Evolutionary conservation across 2,888 invertebrate genomes (phyloP).

Genomic region (Diachrysia chrysitis): DNA sequence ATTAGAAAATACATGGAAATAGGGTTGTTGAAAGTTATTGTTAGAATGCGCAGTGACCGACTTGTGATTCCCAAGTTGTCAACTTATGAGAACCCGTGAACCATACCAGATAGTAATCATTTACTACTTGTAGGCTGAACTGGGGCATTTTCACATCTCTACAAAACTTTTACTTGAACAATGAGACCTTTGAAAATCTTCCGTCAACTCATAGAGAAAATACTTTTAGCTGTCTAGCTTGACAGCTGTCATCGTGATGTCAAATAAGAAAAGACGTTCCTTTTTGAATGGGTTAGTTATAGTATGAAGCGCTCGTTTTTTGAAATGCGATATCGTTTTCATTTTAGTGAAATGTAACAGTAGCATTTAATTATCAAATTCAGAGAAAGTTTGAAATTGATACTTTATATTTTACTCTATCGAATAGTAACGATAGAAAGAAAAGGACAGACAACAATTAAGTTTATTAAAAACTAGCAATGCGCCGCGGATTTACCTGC

Average conservation of each 20-base stretch:
- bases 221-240: conserved; percentile 30
- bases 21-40: conserved; percentile 73
- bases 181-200: conserved; percentile 41
- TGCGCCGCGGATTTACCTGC: too few relatives aligned
- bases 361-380: background rate
- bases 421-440: too few relatives aligned
- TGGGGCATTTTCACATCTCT: conserved; percentile 68
- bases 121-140: conserved; percentile 39
- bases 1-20: conserved; percentile 73
- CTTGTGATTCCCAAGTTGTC: conserved; percentile 45
- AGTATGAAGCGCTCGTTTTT: background rate
- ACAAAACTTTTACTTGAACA: conserved; percentile 58
- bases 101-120: conserved; percentile 61
- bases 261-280: background rate
- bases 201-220: conserved; percentile 37
- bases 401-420: background rate
- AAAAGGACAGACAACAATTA: too few relatives aligned
- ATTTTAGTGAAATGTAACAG: background rate
- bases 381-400: background rate
- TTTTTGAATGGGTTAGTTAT: background rate
- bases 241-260: conserved; percentile 25
- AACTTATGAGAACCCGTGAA: conserved; percentile 75
- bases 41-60: conserved; percentile 59
- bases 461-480: too few relatives aligned
- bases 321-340: conserved; percentile 3